phyloP scores from a whole-genome alignment of 2,888 invertebrate species.

The Unio pictorum region DNA sequence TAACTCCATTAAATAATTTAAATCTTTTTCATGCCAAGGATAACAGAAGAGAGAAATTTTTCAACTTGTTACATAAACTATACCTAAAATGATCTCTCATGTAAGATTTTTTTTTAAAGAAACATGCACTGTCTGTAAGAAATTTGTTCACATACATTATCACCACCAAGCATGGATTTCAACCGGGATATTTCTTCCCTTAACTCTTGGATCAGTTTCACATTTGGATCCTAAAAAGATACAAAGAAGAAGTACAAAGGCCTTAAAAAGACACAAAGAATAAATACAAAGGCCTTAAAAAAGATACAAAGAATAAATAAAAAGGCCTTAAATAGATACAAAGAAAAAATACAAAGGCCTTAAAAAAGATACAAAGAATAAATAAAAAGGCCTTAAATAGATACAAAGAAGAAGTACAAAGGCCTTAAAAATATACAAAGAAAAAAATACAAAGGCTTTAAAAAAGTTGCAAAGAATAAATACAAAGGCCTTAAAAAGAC shows the following conservation, averaged over 20 bases:
- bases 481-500: no score
- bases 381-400: no score
- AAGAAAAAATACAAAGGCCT: no score
- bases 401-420: slow-evolving; percentile 1
- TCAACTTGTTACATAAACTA: neutral
- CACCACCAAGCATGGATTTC: slow-evolving; percentile 73
- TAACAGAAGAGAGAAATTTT: neutral
- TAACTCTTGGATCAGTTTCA: slow-evolving; percentile 77
- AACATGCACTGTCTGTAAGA: neutral
- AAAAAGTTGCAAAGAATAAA: no score
- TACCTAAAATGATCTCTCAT: neutral
- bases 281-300: no score
- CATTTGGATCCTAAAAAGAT: slow-evolving; percentile 72
- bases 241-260: neutral
- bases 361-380: no score
- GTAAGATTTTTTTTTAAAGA: neutral
- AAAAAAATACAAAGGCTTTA: no score
- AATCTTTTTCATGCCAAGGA: neutral
- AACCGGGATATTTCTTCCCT: slow-evolving; percentile 77
- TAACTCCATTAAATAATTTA: no score
- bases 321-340: no score
- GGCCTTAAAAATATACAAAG: no score
- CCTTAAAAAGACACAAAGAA: no score
- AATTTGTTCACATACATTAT: slow-evolving; percentile 53
- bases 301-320: no score